Evolutionary conservation across 2,113 vertebrate species (phyloP).

Genomic region (Sinocyclocheilus grahami): DNA sequence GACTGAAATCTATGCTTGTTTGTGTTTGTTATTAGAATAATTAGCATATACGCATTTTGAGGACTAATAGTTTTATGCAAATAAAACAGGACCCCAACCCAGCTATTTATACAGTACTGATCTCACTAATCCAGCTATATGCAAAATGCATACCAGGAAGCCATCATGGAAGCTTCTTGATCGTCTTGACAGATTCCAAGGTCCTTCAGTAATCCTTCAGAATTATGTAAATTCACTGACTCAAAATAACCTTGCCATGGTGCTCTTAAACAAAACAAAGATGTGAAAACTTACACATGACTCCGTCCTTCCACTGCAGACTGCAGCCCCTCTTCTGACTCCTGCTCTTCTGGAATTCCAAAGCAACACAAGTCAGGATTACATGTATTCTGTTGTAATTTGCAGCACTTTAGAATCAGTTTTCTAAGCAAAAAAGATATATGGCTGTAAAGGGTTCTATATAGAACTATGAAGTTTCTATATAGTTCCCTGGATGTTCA

Average conservation of each 20-base stretch:
- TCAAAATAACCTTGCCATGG: neutral
- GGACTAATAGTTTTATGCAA: neutral
- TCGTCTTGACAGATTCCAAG: slow-evolving; percentile 6
- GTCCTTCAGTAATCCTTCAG: neutral
- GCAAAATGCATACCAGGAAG: neutral
- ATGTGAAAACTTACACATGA: slow-evolving; percentile 71
- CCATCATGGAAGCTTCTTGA: neutral
- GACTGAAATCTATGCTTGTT: no score
- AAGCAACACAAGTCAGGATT: slow-evolving; percentile 22
- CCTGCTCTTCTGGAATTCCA: slow-evolving; percentile 76
- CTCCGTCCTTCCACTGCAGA: slow-evolving; percentile 70
- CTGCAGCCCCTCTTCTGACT: slow-evolving; percentile 74
- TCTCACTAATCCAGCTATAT: neutral
- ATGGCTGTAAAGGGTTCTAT: neutral
- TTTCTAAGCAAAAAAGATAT: neutral
- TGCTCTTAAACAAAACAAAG: neutral
- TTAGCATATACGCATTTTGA: neutral
- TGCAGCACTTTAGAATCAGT: neutral
- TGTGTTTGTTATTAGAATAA: neutral
- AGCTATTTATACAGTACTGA: neutral
- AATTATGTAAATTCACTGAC: slow-evolving; percentile 1
- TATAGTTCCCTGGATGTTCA: neutral
- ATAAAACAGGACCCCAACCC: neutral
- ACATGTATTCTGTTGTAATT: neutral
- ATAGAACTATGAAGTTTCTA: neutral